Conservation (phyloP, 2,888 invertebrate species). For the Calameuta filiformis region DNA sequence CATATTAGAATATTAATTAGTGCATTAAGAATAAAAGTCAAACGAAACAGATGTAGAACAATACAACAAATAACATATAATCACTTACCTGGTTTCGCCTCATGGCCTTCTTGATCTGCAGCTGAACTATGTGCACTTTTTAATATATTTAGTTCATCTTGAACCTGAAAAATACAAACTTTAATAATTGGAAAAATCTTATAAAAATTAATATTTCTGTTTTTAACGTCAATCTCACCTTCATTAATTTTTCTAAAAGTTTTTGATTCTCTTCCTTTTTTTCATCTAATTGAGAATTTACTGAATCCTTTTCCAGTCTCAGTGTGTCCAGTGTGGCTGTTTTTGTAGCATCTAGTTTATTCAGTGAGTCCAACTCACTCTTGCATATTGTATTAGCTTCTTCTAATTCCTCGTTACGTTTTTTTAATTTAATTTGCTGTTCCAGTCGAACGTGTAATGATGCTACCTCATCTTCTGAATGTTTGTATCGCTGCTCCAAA, state of each 20-base stretch:
- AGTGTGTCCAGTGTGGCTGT: slow-evolving; percentile 52
- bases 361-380: slow-evolving; percentile 54
- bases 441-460: slow-evolving; percentile 51
- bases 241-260: slow-evolving; percentile 48
- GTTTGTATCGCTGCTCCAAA: slow-evolving; percentile 48
- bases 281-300: slow-evolving; percentile 41
- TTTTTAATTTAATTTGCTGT: slow-evolving; percentile 45
- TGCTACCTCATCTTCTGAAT: slow-evolving; percentile 47
- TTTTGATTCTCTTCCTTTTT: slow-evolving; percentile 49
- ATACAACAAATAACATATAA: slow-evolving; percentile 7
- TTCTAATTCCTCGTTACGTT: slow-evolving; percentile 45
- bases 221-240: slow-evolving; percentile 32
- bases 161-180: slow-evolving; percentile 38
- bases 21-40: neutral
- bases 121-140: slow-evolving; percentile 38
- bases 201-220: neutral
- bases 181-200: neutral
- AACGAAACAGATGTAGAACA: neutral
- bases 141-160: slow-evolving; percentile 44
- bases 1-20: neutral
- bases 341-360: slow-evolving; percentile 47
- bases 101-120: slow-evolving; percentile 22
- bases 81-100: slow-evolving; percentile 25
- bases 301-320: slow-evolving; percentile 49
- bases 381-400: slow-evolving; percentile 54